Percentiles rank a stretch among this genome's conserved stretches.
These are phyloP conservation scores for Rotaria macrura DNA, from an alignment of 2,888 invertebrate species.

Conservation along the genomic window DNA sequence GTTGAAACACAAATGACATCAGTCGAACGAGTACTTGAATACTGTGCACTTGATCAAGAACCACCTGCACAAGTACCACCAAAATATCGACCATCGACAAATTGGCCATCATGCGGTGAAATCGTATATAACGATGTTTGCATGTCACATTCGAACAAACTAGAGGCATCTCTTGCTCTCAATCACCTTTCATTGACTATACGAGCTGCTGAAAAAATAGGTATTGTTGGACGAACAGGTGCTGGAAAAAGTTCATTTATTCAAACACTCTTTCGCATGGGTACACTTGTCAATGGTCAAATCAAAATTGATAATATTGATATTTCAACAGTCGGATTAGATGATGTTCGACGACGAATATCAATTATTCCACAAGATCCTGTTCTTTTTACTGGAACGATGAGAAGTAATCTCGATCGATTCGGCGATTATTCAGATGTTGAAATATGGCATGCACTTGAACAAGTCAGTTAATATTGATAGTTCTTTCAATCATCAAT, in stretches of 20 bases:
- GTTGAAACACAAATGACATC: constrained; percentile 52
- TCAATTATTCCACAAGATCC: constrained; percentile 44
- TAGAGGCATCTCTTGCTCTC: constrained; percentile 59
- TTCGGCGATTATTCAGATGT: constrained; percentile 44
- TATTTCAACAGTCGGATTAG: constrained; percentile 27
- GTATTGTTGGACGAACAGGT: constrained; percentile 31
- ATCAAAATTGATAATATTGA: constrained; percentile 32
- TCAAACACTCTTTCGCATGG: constrained; percentile 29
- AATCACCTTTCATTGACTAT: constrained; percentile 52
- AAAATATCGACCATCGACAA: constrained; percentile 30
- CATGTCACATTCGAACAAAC: constrained; percentile 59
- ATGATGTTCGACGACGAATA: constrained; percentile 33
- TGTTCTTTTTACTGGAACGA: constrained; percentile 46
- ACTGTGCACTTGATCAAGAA: constrained; percentile 59
- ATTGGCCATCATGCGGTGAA: constrained; percentile 50
- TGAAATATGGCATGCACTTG: constrained; percentile 45
- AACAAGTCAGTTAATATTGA: constrained; percentile 37
- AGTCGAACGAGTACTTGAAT: constrained; percentile 74
- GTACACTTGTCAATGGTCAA: constrained; percentile 8
- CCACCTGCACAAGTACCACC: constrained; percentile 43
- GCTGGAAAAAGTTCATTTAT: constrained; percentile 30
- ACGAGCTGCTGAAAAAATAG: constrained; percentile 55
- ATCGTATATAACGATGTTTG: constrained; percentile 48
- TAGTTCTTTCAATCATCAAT: no score
- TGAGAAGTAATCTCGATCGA: constrained; percentile 49